Base-by-base conservation (phyloP, 2,113 vertebrate species). In the Pheucticus melanocephalus region DNA sequence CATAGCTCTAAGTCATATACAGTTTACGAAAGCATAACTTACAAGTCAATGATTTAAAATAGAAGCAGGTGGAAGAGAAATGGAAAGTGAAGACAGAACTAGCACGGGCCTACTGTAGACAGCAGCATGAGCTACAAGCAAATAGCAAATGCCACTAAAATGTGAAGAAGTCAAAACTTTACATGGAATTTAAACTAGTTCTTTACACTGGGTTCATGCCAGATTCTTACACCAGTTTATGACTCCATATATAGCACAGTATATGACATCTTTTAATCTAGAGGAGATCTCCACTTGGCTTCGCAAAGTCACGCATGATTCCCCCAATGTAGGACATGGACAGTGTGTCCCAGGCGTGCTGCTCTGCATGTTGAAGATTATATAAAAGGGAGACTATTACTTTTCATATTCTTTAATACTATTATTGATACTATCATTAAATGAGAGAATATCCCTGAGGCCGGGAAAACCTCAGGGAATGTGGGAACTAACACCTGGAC, bases 381-480 rank as follows among this genome's bases (percentile, higher is more conserved):
- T 51, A 63, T 37, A 63, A 66, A 92, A 51, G 13, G 22, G 7
- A 95, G 39, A 90, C 51, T 84, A 50, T 66, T 39, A 35, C 30
- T 77, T 68, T 69, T 82, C 24, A 23, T 70, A 71, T 61, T 90
- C 37, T 93, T 80, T 92, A 77, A 63, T 48, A 10, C 68, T 91
- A 70, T 59, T 93, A 86, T 59, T 61, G 75, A 88, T 87, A 59
- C 13, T 82, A 88, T 86, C 82, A 94, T 88, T 95, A 93, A 90
- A 92, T 94, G 50, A 86, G 59, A 95, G 33, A 83, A 80, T 80
- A 83, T 73, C 72, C 54, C 63, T 3, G 1, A 80, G 71, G 59
- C 68, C 3, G 0, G 27, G 45, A 91, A 91, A 78, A 88, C 39
- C 47, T 70, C 35, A 56, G 82, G 31, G 66, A 91, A n/a, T 50